Percentiles rank a stretch among this genome's conserved stretches.
Evolutionary conservation across 2,113 vertebrate species (phyloP).

Genomic region (Nibea albiflora): DNA sequence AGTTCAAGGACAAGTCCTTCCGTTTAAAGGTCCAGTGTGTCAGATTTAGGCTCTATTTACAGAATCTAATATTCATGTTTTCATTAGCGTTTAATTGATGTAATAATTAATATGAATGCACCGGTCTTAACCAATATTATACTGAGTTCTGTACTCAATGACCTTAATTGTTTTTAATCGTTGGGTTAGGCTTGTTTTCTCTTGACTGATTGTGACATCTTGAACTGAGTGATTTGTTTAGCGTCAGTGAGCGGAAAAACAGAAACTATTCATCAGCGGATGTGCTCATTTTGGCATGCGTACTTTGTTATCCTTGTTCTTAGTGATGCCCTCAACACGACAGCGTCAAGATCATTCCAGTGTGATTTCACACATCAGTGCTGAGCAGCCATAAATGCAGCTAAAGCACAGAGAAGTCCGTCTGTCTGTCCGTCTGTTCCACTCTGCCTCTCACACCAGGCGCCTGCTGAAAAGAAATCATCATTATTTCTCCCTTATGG

Average conservation of each 20-base stretch:
- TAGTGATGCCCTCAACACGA: not conserved
- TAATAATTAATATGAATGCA: no score
- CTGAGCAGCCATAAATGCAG: constrained; percentile 6
- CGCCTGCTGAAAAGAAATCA: constrained; percentile 40
- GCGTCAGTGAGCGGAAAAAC: not conserved
- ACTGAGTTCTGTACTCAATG: not conserved
- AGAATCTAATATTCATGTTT: no score
- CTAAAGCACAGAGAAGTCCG: no score
- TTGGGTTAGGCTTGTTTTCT: not conserved
- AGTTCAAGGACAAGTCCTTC: not conserved
- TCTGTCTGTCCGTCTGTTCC: constrained; percentile 22
- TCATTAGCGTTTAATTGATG: no score
- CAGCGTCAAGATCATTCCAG: not conserved
- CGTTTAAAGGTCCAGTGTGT: no score
- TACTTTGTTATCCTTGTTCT: not conserved
- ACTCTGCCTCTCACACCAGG: constrained; percentile 43
- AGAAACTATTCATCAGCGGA: not conserved
- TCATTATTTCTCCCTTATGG: constrained; percentile 22
- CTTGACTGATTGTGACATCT: not conserved
- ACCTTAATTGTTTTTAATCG: not conserved
- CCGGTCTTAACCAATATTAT: no score
- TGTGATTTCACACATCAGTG: not conserved
- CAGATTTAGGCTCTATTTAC: no score
- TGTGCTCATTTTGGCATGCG: not conserved
- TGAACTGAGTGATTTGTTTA: not conserved